Evolutionary conservation across 2,888 invertebrate species (phyloP).

Genomic region (Philereme transversata): DNA sequence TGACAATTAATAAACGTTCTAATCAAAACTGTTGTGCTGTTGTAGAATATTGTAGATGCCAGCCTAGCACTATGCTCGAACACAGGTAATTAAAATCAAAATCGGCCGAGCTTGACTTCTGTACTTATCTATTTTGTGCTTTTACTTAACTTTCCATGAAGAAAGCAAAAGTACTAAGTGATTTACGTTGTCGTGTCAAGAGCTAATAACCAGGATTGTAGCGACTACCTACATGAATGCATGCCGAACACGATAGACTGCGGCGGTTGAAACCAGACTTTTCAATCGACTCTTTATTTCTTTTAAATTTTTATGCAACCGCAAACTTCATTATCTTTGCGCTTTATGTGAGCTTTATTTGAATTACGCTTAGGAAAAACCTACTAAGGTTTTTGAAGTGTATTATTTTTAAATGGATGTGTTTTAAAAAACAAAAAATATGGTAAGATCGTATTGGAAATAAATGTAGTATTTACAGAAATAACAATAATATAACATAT

Average conservation of each 20-base stretch:
- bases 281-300: slow-evolving; percentile 3
- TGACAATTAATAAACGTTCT: no score
- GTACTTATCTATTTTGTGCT: no score
- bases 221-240: slow-evolving; percentile 13
- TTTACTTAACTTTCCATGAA: slow-evolving; percentile 15
- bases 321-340: background rate
- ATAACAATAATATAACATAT: no score
- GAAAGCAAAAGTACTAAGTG: slow-evolving; percentile 31
- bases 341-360: background rate
- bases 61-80: no score
- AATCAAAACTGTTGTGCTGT: no score
- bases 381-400: no score
- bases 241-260: slow-evolving; percentile 17
- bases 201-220: slow-evolving; percentile 24
- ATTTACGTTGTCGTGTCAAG: slow-evolving; percentile 33
- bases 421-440: background rate
- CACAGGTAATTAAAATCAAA: no score
- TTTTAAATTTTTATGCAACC: background rate
- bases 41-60: no score
- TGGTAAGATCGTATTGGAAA: background rate
- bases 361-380: no score
- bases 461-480: no score
- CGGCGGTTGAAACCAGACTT: slow-evolving; percentile 4
- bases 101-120: no score
- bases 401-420: no score